Evolutionary conservation across 1,140 invertebrate species (phyloP), one percentile per base, ranked within the genome.

Genomic region (Bombus terrestris): DNA sequence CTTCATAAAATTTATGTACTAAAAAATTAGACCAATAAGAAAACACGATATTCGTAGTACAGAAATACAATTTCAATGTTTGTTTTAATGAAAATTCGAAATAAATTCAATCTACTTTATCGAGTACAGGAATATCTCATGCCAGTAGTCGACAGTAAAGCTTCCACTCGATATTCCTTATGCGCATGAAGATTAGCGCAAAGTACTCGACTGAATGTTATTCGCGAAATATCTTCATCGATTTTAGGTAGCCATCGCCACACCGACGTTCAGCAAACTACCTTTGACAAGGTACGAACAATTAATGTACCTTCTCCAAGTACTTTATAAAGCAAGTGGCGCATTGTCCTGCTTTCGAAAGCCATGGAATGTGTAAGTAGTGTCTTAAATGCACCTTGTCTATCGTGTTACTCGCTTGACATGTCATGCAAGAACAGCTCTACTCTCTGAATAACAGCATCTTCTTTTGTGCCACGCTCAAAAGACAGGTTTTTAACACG

Each of bases 321-420:
- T 83, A 83, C 82, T 83, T 78, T 77, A 66, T 83, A 78, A 83
- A 78, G 74, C 82, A 78, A 83, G 62, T 83, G 74, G 74, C 43
- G 82, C 74, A 83, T 83, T 83, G 74, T 83, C 76, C 82, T 64
- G 74, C 37, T 83, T 83, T 57, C 37, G 82, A 83, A 78, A 76
- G 82, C 82, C 32, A 22, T 68, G 28, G 82, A 83, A 75, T 78
- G 74, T 83, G 81, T 77, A 83, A 83, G 81, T 83, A 68, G 35
- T 83, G 47, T 78, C 82, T 83, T 78, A 83, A 78, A 83, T 83
- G 74, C 82, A 78, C 62, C 82, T 83, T 83, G 82, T 69, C 74
- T 53, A 47, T 78, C 74, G 62, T 53, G 64, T 83, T 83, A 78
- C 47, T 43, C 82, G 82, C 82, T 78, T 66, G 74, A 83, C 82